Conservation (phyloP, 2,113 vertebrate genomes). For the Leuciscus idus region DNA sequence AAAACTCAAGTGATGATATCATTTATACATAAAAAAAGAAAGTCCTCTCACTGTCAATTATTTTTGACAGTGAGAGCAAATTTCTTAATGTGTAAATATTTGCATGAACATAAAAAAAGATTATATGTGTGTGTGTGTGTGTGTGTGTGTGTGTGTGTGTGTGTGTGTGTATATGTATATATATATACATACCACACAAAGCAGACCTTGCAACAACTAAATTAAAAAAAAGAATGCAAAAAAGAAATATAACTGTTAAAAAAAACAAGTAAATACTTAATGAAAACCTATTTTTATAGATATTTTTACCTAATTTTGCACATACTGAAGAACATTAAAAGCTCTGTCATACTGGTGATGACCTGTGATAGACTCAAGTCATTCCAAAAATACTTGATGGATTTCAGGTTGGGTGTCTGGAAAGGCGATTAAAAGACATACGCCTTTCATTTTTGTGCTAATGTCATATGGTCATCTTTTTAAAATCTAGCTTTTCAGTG, state of each 20-base stretch:
- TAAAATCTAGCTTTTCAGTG: neutral
- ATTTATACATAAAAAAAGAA: too few species aligned
- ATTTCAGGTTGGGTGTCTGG: neutral
- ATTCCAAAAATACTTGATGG: neutral
- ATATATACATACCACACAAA: neutral
- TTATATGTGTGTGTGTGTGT: too few species aligned
- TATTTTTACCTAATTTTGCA: neutral
- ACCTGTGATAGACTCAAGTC: neutral
- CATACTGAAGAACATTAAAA: neutral
- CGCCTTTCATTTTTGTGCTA: neutral
- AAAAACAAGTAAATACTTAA: neutral
- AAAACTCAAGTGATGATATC: neutral
- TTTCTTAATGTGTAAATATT: too few species aligned
- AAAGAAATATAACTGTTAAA: neutral
- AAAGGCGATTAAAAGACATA: neutral
- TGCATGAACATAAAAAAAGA: too few species aligned
- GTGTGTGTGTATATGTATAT: too few species aligned
- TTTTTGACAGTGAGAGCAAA: too few species aligned
- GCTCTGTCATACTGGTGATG: neutral
- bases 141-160: too few species aligned
- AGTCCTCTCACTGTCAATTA: too few species aligned
- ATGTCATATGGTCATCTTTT: neutral
- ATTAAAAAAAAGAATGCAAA: neutral
- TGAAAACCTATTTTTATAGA: neutral
- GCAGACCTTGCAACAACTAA: neutral